These are phyloP conservation scores for Aeoliscus strigatus DNA, from an alignment of 2,797 vertebrate species.

Conservation along the genomic window DNA sequence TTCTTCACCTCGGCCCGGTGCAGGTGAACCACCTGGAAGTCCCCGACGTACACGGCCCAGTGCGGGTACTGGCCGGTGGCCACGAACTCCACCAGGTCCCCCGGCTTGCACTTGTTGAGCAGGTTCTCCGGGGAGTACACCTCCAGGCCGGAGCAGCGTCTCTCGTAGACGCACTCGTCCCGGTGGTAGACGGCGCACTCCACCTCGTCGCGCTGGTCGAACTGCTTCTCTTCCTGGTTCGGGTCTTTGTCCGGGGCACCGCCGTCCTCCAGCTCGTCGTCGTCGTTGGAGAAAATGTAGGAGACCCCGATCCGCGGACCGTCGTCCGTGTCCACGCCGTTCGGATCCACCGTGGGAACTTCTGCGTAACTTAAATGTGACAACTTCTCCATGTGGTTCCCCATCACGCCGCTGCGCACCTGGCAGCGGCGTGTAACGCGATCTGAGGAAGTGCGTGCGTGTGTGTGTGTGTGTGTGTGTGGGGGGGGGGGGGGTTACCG, in stretches of 20 bases:
- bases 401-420: slow-evolving; percentile 98
- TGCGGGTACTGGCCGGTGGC: slow-evolving; percentile 82
- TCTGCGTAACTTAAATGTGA: slow-evolving; percentile 99
- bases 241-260: slow-evolving; percentile 88
- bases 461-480: too few species aligned
- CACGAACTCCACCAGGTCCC: slow-evolving; percentile 96
- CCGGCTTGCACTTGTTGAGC: slow-evolving; percentile 92
- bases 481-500: slow-evolving; percentile 2
- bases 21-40: slow-evolving; percentile 92
- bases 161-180: slow-evolving; percentile 99
- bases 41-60: slow-evolving; percentile 92
- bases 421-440: slow-evolving; percentile 84
- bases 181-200: slow-evolving; percentile 95
- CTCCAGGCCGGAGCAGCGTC: slow-evolving; percentile 89
- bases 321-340: slow-evolving; percentile 98
- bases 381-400: slow-evolving; percentile 99
- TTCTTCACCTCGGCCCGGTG: slow-evolving; percentile 95
- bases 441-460: too few species aligned
- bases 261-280: slow-evolving; percentile 97
- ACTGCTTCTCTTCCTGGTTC: slow-evolving; percentile 80
- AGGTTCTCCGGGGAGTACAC: slow-evolving; percentile 87
- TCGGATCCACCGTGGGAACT: slow-evolving; percentile 98
- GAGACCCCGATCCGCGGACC: slow-evolving; percentile 97
- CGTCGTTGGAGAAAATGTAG: slow-evolving; percentile 99
- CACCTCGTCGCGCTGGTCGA: slow-evolving; percentile 86